Conservation (phyloP, 2,888 invertebrate species). For the Coremacera marginata region DNA sequence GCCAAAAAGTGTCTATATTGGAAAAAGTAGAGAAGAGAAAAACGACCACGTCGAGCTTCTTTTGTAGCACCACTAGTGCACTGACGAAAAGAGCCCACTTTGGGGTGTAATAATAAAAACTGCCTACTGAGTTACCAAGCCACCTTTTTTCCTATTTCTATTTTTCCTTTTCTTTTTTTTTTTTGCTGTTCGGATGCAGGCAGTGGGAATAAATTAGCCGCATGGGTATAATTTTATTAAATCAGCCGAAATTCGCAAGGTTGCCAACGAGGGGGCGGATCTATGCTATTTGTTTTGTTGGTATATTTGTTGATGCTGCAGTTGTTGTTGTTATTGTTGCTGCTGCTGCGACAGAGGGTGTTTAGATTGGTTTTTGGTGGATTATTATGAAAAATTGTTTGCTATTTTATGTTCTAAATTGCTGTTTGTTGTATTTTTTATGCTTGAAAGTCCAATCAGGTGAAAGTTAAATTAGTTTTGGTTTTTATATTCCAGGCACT, state of each 20-base stretch:
- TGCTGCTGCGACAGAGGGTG: constrained; percentile 48
- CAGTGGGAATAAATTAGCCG: constrained; percentile 63
- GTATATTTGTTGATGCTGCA: constrained; percentile 4
- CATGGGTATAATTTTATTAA: constrained; percentile 68
- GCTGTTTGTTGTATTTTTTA: constrained; percentile 4
- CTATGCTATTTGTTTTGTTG: constrained; percentile 43
- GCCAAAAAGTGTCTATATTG: neutral
- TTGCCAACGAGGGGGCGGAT: constrained; percentile 47
- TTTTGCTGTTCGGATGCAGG: no score
- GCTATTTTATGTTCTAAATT: constrained; percentile 14
- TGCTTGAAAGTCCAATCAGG: constrained; percentile 25
- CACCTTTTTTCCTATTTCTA: no score
- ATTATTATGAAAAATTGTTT: constrained; percentile 61
- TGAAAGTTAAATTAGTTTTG: constrained; percentile 35
- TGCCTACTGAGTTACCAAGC: no score
- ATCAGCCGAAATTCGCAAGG: constrained; percentile 68
- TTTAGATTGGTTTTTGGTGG: constrained; percentile 53
- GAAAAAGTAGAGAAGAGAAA: neutral
- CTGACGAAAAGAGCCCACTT: neutral
- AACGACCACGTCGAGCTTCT: neutral
- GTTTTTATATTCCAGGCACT: neutral
- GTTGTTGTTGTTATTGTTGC: constrained; percentile 14
- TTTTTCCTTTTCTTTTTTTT: no score
- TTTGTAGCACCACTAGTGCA: neutral
- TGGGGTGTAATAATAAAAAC: no score